A percentile compares a stretch with the other conserved stretches of the same genome.
phyloP scores from a whole-genome alignment of 1,140 invertebrate genomes.

The Drosophila lini region DNA sequence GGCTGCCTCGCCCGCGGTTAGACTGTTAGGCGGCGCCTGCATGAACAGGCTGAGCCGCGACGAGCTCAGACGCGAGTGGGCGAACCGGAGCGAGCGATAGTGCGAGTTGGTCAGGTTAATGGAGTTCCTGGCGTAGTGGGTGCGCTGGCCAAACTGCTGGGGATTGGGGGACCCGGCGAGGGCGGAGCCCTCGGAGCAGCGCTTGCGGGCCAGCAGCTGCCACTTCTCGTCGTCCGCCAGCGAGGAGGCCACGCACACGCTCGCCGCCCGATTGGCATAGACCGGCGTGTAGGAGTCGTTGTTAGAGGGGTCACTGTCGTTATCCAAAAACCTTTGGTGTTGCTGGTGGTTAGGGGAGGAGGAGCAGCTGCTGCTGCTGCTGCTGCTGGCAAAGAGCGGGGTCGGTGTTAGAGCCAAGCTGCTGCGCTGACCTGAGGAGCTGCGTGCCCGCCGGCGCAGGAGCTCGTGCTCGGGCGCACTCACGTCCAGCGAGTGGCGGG shows the following conservation, averaged over 20 bases:
- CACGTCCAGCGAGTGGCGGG: conserved; percentile 66
- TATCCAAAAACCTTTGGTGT: conserved; percentile 45
- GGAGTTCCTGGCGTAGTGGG: conserved; percentile 79
- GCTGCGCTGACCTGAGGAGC: conserved; percentile 80
- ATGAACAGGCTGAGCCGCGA: conserved; percentile 78
- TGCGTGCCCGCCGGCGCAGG: conserved; percentile 62
- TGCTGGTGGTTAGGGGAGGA: conserved; percentile 52
- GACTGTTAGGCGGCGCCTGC: conserved; percentile 62
- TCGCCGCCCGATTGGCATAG: conserved; percentile 76
- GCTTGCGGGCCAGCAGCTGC: conserved; percentile 77
- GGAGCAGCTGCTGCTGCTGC: conserved; percentile 50
- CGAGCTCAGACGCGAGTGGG: conserved; percentile 77
- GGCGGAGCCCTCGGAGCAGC: conserved; percentile 70
- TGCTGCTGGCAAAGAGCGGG: conserved; percentile 62
- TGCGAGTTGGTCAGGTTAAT: conserved; percentile 81
- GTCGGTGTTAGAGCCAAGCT: conserved; percentile 80
- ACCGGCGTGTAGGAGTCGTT: conserved; percentile 79
- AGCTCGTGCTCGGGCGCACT: conserved; percentile 58
- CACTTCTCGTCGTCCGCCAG: conserved; percentile 83
- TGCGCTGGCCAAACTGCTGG: conserved; percentile 70
- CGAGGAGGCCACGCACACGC: conserved; percentile 71
- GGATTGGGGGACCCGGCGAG: conserved; percentile 18
- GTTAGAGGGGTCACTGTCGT: conserved; percentile 37
- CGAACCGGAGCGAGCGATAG: conserved; percentile 80
- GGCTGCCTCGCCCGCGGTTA: conserved; percentile 30